Evolutionary conservation across 2,113 vertebrate species (phyloP).

Genomic region (Oxygymnocypris stewartii): DNA sequence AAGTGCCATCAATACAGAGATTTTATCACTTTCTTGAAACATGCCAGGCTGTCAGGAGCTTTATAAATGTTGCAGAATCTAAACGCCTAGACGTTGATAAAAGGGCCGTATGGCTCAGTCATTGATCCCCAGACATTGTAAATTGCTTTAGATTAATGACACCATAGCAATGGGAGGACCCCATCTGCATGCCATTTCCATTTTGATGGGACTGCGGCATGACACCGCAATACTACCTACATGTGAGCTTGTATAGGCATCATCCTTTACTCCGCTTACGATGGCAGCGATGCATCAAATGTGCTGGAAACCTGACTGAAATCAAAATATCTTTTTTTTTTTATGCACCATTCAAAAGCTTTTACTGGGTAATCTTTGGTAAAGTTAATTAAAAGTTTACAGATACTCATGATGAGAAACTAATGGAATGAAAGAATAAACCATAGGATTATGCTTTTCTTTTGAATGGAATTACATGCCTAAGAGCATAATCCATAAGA

Average conservation of each 20-base stretch:
- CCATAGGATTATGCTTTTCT: slow-evolving; percentile 37
- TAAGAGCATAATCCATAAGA: slow-evolving; percentile 32
- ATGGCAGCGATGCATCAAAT: not conserved
- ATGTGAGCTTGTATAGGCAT: not conserved
- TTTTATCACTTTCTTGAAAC: slow-evolving; percentile 48
- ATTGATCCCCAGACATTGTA: slow-evolving; percentile 36
- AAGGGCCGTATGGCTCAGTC: slow-evolving; percentile 34
- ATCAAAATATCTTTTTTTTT: not conserved
- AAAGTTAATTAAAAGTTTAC: slow-evolving; percentile 30
- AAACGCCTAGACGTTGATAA: slow-evolving; percentile 35
- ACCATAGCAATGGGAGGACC: slow-evolving; percentile 30
- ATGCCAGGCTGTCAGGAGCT: slow-evolving; percentile 7
- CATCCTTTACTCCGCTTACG: not conserved
- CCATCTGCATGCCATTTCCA: slow-evolving; percentile 43
- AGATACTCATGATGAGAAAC: slow-evolving; percentile 16
- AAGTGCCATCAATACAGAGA: slow-evolving; percentile 29
- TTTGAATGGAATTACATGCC: slow-evolving; percentile 23
- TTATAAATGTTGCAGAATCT: slow-evolving; percentile 28
- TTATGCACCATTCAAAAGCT: not conserved
- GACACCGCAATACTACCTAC: not conserved
- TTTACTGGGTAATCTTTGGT: slow-evolving; percentile 19
- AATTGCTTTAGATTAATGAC: slow-evolving; percentile 43
- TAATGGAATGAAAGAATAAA: slow-evolving; percentile 17
- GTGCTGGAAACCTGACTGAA: not conserved
- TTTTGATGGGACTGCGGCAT: slow-evolving; percentile 33